Conservation (phyloP, 2,888 invertebrate genomes). For the Drosophila mettleri region DNA sequence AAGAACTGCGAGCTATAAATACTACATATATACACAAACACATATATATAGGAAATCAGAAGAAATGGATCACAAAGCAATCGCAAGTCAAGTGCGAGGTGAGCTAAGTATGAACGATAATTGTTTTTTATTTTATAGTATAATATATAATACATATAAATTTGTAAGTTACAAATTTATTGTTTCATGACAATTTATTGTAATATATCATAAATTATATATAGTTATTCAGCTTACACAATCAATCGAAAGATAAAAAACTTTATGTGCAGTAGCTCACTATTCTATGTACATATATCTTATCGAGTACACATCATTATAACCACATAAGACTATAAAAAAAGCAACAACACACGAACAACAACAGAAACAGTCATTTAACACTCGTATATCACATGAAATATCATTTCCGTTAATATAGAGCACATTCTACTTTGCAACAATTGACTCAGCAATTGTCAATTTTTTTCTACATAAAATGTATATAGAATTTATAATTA, state of each 20-base stretch:
- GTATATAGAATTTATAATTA: background rate
- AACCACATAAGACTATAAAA: background rate
- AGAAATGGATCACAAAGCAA: constrained; percentile 82
- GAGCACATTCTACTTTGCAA: background rate
- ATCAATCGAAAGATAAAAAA: constrained; percentile 20
- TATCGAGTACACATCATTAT: constrained; percentile 29
- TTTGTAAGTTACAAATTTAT: background rate
- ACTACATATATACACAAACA: constrained; percentile 31
- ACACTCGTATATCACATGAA: constrained; percentile 20
- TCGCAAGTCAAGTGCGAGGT: constrained; percentile 83
- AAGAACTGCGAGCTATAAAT: constrained; percentile 55
- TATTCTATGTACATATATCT: constrained; percentile 32
- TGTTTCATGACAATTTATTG: background rate
- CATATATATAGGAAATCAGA: constrained; percentile 30
- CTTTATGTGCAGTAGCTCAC: background rate
- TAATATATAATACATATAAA: background rate
- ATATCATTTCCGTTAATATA: constrained; percentile 16
- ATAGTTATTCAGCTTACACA: background rate
- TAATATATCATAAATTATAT: background rate
- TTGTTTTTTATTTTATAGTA: background rate
- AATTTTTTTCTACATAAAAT: background rate
- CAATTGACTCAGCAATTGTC: constrained; percentile 5
- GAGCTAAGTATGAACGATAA: constrained; percentile 74
- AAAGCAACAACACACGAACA: constrained; percentile 11
- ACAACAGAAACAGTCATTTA: constrained; percentile 15